Conservation (phyloP, 2,888 invertebrate species). For the Labia minor region DNA sequence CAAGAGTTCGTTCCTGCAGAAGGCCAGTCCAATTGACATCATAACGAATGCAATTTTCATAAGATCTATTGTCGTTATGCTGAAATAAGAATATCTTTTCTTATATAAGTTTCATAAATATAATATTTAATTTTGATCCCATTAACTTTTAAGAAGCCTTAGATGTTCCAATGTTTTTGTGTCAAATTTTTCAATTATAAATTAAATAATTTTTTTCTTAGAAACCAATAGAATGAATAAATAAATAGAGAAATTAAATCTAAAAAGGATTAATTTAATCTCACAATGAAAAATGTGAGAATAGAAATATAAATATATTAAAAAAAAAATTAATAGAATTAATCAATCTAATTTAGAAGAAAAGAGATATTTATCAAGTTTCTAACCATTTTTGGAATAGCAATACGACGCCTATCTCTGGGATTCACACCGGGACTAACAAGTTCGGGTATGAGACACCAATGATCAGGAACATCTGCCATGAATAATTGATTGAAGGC, state of each 20-base stretch:
- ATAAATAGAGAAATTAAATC: too few species aligned
- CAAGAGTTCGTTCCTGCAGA: constrained; percentile 34
- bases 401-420: constrained; percentile 49
- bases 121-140: not conserved
- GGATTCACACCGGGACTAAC: constrained; percentile 41
- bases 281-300: too few species aligned
- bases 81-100: constrained; percentile 15
- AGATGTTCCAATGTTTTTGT: not conserved
- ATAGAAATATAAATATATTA: not conserved
- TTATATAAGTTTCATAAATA: too few species aligned
- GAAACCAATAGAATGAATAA: too few species aligned
- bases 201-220: too few species aligned
- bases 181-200: too few species aligned
- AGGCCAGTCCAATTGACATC: constrained; percentile 58
- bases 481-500: constrained; percentile 90
- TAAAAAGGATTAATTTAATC: too few species aligned
- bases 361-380: too few species aligned
- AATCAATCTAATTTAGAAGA: not conserved
- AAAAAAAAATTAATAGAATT: not conserved
- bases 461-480: constrained; percentile 76
- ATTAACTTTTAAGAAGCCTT: not conserved
- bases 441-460: constrained; percentile 66
- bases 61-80: constrained; percentile 35
- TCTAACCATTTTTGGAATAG: constrained; percentile 29
- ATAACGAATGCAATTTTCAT: constrained; percentile 61